Conservation (phyloP, 1,140 invertebrate genomes). For the Cyclina sinensis region DNA sequence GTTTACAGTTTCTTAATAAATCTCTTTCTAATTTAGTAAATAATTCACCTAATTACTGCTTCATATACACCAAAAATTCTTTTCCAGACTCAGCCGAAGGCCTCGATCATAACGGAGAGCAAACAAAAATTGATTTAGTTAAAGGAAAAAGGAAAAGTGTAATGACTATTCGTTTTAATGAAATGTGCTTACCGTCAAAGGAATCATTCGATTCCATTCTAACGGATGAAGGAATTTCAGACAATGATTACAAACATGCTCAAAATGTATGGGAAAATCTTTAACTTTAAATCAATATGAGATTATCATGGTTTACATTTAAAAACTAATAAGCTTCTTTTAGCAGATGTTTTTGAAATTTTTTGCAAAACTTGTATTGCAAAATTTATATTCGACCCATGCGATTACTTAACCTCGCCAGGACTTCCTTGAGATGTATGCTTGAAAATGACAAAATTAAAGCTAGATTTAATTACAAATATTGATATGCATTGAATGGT, state of each 20-base stretch:
- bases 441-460: conserved; percentile 74
- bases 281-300: conserved; percentile 44
- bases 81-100: no score
- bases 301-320: conserved; percentile 86
- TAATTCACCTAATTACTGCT: no score
- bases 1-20: no score
- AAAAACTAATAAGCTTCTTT: conserved; percentile 70
- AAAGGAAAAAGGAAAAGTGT: no score
- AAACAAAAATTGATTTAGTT: no score
- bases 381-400: conserved; percentile 74
- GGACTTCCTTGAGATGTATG: conserved; percentile 74
- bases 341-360: conserved; percentile 78
- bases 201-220: conserved; percentile 71
- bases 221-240: conserved; percentile 24
- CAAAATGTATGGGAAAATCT: background rate
- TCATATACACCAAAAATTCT: no score
- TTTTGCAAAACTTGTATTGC: conserved; percentile 75
- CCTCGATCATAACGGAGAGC: no score
- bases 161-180: conserved; percentile 78
- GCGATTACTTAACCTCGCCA: conserved; percentile 71
- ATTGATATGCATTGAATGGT: conserved; percentile 75
- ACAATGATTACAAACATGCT: background rate
- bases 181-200: conserved; percentile 73
- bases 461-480: conserved; percentile 78
- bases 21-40: no score